phyloP scores from a whole-genome alignment of 2,888 invertebrate genomes.

The Erebia epiphron region DNA sequence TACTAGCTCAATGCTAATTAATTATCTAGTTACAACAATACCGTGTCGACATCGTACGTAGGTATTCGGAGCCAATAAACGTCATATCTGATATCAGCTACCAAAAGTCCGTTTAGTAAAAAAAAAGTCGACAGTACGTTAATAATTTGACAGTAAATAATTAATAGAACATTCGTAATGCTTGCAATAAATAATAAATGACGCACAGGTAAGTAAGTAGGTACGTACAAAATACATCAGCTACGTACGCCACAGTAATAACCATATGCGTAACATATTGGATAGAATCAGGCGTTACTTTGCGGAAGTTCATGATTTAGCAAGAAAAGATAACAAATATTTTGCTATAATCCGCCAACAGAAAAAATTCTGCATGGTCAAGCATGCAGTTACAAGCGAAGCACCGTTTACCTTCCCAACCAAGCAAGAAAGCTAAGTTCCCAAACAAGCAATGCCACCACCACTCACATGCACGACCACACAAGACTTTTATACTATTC shows the following conservation, averaged over 20 bases:
- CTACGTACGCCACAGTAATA: neutral
- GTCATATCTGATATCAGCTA: neutral
- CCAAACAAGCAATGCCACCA: no score
- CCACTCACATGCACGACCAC: no score
- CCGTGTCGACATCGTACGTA: neutral
- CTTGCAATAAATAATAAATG: slow-evolving; percentile 8
- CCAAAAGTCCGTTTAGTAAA: neutral
- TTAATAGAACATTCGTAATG: slow-evolving; percentile 1
- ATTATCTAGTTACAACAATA: neutral
- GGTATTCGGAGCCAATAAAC: neutral
- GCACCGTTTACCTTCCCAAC: no score
- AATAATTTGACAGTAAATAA: slow-evolving; percentile 12
- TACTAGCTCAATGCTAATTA: no score
- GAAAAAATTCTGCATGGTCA: no score
- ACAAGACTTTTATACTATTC: no score
- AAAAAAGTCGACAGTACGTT: neutral
- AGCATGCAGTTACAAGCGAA: no score
- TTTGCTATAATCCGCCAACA: no score
- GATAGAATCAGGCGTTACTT: no score
- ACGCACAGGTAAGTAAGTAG: neutral
- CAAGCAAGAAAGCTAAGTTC: no score
- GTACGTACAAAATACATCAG: neutral
- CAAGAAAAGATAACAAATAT: no score
- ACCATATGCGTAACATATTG: neutral
- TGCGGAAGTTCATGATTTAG: no score